Base-by-base conservation (phyloP, 2,888 invertebrate genomes). In the Hololepta plana region DNA sequence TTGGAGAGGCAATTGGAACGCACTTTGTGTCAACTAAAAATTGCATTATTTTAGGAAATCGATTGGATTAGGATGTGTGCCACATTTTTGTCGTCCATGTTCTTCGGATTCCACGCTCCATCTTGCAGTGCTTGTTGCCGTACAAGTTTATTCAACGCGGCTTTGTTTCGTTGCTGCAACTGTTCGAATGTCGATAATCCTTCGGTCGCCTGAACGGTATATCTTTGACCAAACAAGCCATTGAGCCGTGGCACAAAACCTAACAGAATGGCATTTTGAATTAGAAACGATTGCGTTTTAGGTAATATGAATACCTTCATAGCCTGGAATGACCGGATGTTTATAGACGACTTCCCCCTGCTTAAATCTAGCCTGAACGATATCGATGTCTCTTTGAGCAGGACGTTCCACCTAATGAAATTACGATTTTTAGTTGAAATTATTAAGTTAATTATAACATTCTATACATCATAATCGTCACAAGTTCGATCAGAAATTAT, bases 241-340 rank as follows among this genome's bases (percentile, higher is more conserved):
- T 64, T 66, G 38, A 74, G 47, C 37, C 68, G 62, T 3, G 80
- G 80, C 22, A 72, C 57, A 43, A 69, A 72, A 31, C 74, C 73
- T 72, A 41, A 36, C 41, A 31, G 13, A 21, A 8, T 21, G 6
- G 6, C 6, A 6, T 8, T 21, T 21, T 5, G 7, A 8, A 9
- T 21, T 7, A 10, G 7, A 21, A 21, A 8, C 9, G 9, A 9
- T 21, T 9, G 10, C 11, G 5, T 21, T 5, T 5, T 8, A 21
- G 10, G 7, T 21, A 21, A 5, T 6, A 24, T 24, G 13, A 24
- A 23, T 47, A 72, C 79, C 80, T 53, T 73, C 71, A 45, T 76
- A 80, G 19, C 76, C 74, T 10, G 79, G 75, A 34, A 73, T 57
- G 52, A 74, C 70, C 2, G 79, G 77, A 52, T 77, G 71, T 32